Conservation (phyloP, 2,888 invertebrate species). For the Ectobius pallidus region DNA sequence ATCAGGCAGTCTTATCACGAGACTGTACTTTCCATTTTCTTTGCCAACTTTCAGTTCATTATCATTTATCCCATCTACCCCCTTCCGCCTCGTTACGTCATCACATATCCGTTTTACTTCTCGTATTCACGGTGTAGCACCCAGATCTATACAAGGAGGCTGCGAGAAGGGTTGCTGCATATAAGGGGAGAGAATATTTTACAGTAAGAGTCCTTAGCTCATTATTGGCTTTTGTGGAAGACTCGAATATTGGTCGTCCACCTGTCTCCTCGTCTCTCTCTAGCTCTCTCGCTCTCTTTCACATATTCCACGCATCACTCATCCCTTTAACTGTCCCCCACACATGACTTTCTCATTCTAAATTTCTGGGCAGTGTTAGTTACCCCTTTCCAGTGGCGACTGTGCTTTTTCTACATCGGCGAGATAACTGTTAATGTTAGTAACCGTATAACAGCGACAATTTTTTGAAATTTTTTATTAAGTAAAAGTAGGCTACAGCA, state of each 20-base stretch:
- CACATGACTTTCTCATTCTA: no score
- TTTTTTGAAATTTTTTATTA: no score
- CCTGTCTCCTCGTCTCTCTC: background rate
- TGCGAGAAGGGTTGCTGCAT: background rate
- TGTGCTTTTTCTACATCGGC: no score
- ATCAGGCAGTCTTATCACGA: background rate
- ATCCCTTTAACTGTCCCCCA: no score
- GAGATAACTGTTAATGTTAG: no score
- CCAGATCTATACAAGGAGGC: background rate
- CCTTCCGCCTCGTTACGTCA: slow-evolving; percentile 11
- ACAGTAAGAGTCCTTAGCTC: slow-evolving; percentile 32
- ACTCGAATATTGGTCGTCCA: slow-evolving; percentile 27
- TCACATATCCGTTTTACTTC: slow-evolving; percentile 20
- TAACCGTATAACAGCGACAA: no score
- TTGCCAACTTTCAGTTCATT: background rate
- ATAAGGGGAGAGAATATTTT: slow-evolving; percentile 18
- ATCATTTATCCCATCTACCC: slow-evolving; percentile 21
- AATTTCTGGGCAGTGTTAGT: no score
- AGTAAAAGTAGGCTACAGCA: no score
- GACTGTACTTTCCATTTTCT: slow-evolving; percentile 1
- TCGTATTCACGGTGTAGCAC: background rate
- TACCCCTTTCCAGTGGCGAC: no score
- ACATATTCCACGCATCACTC: no score
- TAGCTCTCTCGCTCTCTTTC: background rate
- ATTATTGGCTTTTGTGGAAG: slow-evolving; percentile 37